Evolutionary conservation across 53 echinoderm and acorn worm species (phyloP).

Genomic region (Crossaster papposus): DNA sequence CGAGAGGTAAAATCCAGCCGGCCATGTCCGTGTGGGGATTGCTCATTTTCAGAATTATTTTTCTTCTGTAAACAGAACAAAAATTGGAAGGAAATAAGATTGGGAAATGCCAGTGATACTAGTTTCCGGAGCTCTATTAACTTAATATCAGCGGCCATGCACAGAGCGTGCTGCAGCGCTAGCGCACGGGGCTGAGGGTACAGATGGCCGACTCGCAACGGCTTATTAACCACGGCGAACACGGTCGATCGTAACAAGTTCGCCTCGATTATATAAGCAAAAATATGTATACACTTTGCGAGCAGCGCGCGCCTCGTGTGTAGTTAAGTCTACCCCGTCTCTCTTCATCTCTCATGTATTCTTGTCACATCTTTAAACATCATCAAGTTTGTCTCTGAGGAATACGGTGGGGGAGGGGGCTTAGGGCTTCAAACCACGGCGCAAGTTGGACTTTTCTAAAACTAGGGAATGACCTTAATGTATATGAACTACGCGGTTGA

Average conservation of each 20-base stretch:
- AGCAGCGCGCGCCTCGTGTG: conserved; percentile 1
- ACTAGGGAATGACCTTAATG: background rate
- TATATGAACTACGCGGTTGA: background rate
- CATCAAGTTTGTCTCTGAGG: conserved; percentile 47
- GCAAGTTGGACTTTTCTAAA: conserved; percentile 1
- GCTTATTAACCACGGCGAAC: conserved; percentile 46
- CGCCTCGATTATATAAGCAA: conserved; percentile 7
- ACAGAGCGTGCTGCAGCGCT: too few relatives aligned
- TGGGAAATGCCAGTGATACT: conserved; percentile 6
- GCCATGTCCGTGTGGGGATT: conserved; percentile 15
- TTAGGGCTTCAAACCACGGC: conserved; percentile 5
- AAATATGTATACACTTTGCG: background rate
- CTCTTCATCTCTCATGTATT: background rate
- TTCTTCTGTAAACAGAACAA: background rate
- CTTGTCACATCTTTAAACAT: conserved; percentile 15
- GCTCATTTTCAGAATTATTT: conserved; percentile 8
- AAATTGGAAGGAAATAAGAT: too few relatives aligned
- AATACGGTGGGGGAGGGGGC: background rate
- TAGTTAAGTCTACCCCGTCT: background rate
- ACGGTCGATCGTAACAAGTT: conserved; percentile 54
- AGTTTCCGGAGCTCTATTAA: conserved; percentile 5
- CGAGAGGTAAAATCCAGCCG: background rate
- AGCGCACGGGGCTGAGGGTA: background rate
- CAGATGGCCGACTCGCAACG: conserved; percentile 49
- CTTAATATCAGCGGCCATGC: conserved; percentile 25